phyloP scores from a whole-genome alignment of 1,140 invertebrate species.

The Phymastichus coffea region DNA sequence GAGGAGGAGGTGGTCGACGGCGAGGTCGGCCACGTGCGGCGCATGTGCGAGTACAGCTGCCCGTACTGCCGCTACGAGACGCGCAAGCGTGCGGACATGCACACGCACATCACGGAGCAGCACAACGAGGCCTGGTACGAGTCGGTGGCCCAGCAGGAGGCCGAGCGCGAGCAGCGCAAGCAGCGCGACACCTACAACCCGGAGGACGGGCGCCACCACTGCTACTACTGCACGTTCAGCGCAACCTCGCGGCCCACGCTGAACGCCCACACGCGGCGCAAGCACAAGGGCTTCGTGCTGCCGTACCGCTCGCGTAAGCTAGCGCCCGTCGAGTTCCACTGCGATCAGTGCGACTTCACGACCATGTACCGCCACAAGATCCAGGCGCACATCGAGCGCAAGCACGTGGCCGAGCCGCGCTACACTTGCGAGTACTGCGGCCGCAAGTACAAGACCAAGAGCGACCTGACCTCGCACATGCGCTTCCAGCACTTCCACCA shows the following conservation, averaged over 20 bases:
- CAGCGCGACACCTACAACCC: too few species aligned
- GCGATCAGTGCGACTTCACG: conserved; percentile 48
- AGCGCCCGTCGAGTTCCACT: conserved; percentile 18
- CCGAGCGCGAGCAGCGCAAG: neutral
- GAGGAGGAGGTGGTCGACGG: neutral
- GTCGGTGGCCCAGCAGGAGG: neutral
- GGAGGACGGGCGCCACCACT: too few species aligned
- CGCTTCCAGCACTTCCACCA: conserved; percentile 53
- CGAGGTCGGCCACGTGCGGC: neutral
- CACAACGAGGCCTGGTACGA: conserved; percentile 6
- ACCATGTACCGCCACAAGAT: conserved; percentile 54
- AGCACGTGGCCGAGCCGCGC: conserved; percentile 39
- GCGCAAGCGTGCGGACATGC: neutral
- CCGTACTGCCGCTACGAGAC: conserved; percentile 2
- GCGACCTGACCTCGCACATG: conserved; percentile 51
- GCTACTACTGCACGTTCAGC: neutral
- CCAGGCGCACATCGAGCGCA: conserved; percentile 59
- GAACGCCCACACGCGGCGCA: neutral
- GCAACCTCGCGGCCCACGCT: neutral
- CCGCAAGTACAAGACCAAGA: conserved; percentile 61
- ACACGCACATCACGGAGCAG: neutral
- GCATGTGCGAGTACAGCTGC: conserved; percentile 5
- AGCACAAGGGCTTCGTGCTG: conserved; percentile 21
- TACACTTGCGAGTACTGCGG: conserved; percentile 43
- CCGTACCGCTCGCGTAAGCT: conserved; percentile 15